Base-by-base conservation (phyloP, 2,113 vertebrate genomes). In the Proterorhinus semilunaris region DNA sequence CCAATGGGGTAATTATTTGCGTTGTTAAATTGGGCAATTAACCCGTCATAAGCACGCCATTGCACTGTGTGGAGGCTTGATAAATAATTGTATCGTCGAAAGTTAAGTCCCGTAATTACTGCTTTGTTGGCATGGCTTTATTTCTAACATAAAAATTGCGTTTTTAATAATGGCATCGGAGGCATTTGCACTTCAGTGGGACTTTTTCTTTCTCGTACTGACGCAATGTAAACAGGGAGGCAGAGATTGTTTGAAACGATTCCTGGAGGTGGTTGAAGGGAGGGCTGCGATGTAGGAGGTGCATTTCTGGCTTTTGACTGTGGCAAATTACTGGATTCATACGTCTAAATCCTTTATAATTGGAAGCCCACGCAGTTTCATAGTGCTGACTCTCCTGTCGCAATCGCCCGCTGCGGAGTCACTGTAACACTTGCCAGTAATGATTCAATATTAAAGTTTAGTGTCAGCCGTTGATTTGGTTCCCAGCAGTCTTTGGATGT, bases 11-110 rank as follows among this genome's bases (percentile, higher is more conserved):
- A 78, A 83, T 84, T 86, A 81, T 79, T 87, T 81, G 76, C 80
- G 79, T 80, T 84, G 69, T 83, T 86, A 78, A 83, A 74, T 52
- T 76, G 67, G 66, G 74, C 78, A 86, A 86, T 88, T 87, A 82
- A 80, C 76, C 72, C 82, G 80, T 84, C 75, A 80, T 62, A 66
- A 63, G 65, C 58, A 64, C 76, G 66, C 74, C 75, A 79, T 84
- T 84, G 55, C 72, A 51, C 79, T 74, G 58, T 75, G 72, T 68
- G 42, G 54, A 64, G 76, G 62, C 42, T 65, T 68, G 65, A 0
- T 0, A 69, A 82, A 83, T 77, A 65, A 72, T 74, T 66, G 61
- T 79, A 57, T 76, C 75, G 63, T 65, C 71, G 68, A 45, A 70
- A 36, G 65, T 66, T 71, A 61, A 74, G 75, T 83, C 70, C 47